Evolutionary conservation across 2,888 invertebrate genomes (phyloP).

Genomic region (Dromius quadrimaculatus): DNA sequence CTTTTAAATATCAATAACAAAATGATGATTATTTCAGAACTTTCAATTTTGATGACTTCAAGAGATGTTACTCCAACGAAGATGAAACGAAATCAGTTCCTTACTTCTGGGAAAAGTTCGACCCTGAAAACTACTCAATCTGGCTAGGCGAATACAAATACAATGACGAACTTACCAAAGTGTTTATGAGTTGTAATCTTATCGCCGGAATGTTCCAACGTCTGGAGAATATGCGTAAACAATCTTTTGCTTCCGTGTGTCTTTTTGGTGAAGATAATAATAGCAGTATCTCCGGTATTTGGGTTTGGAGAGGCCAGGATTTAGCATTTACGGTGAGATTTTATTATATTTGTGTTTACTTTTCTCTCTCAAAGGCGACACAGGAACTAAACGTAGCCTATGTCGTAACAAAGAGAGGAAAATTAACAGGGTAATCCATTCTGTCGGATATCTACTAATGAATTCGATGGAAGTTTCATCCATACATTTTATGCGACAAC

Average conservation of each 20-base stretch:
- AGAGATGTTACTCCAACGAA: conserved; percentile 97
- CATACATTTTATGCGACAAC: neutral
- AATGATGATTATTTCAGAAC: conserved; percentile 69
- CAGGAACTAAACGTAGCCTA: conserved; percentile 14
- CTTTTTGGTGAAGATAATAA: conserved; percentile 94
- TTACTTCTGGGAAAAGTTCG: conserved; percentile 99
- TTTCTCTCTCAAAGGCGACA: conserved; percentile 44
- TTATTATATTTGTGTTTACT: conserved; percentile 38
- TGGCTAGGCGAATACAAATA: conserved; percentile 99
- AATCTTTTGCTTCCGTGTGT: conserved; percentile 93
- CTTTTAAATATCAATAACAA: conserved; percentile 12
- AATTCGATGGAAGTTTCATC: neutral
- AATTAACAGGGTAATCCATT: conserved; percentile 10
- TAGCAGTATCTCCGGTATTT: conserved; percentile 94
- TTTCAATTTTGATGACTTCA: conserved; percentile 97
- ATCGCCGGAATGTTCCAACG: conserved; percentile 98
- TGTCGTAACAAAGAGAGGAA: conserved; percentile 39
- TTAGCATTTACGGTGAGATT: no score
- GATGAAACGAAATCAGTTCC: conserved; percentile 93
- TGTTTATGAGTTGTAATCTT: conserved; percentile 98
- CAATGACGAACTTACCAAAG: conserved; percentile 88
- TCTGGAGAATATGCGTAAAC: conserved; percentile 97
- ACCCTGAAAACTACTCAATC: conserved; percentile 94
- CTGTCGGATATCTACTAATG: conserved; percentile 18
- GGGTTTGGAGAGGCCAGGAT: conserved; percentile 98